Evolutionary conservation across 2,113 vertebrate species (phyloP).

Genomic region (Ptilonorhynchus violaceus): DNA sequence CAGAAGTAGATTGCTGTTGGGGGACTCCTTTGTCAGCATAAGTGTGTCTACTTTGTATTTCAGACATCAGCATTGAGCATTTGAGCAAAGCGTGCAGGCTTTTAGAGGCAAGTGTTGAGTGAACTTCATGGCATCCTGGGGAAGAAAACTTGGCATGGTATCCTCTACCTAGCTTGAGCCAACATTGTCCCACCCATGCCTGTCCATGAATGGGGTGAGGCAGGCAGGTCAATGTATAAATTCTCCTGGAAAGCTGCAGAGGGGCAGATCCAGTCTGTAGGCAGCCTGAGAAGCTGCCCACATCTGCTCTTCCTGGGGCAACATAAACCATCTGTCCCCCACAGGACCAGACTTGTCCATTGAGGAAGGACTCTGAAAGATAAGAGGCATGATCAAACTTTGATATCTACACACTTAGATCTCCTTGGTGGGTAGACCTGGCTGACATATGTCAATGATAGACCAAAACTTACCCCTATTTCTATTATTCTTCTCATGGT

Average conservation of each 20-base stretch:
- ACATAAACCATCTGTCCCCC: not conserved
- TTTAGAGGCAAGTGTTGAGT: not conserved
- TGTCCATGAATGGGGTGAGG: not conserved
- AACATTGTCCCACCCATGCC: not conserved
- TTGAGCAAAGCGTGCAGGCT: not conserved
- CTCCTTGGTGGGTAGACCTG: not conserved
- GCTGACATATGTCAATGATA: not conserved
- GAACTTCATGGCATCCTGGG: not conserved
- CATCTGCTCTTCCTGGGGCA: not conserved
- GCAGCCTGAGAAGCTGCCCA: not conserved
- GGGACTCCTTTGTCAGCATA: not conserved
- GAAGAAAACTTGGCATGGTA: not conserved
- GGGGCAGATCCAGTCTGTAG: not conserved
- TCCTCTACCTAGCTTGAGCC: not conserved
- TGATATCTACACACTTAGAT: not conserved
- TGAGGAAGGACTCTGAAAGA: not conserved
- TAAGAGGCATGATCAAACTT: not conserved
- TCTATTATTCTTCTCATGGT: not conserved
- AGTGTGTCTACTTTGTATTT: not conserved
- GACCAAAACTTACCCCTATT: not conserved
- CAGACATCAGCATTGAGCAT: not conserved
- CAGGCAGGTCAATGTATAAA: not conserved
- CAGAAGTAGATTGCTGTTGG: not conserved
- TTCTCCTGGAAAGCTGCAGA: not conserved
- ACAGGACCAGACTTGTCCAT: not conserved